Conservation (phyloP, 2,888 invertebrate species). For the Epistrophella euchroma region DNA sequence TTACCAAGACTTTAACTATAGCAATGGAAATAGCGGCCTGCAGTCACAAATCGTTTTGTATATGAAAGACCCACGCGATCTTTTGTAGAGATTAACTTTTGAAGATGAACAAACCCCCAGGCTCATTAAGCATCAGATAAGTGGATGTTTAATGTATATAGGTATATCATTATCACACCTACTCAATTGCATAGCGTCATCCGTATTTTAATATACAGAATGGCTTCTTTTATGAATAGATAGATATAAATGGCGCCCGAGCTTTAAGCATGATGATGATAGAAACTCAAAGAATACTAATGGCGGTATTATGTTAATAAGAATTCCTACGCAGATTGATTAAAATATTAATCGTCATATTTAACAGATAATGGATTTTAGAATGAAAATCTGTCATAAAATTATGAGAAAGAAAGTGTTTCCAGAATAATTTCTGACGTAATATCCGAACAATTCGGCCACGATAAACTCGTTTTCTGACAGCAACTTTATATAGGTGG, state of each 20-base stretch:
- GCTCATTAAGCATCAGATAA: background rate
- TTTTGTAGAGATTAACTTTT: background rate
- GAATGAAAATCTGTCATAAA: slow-evolving; percentile 9
- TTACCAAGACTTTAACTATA: background rate
- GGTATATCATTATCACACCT: slow-evolving; percentile 23
- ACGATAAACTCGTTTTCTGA: background rate
- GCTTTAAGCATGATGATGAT: background rate
- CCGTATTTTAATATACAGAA: background rate
- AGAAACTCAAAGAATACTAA: slow-evolving; percentile 43
- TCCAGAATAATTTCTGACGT: background rate
- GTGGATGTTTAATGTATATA: background rate
- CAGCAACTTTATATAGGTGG: background rate
- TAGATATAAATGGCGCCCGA: background rate
- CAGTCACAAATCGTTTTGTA: background rate
- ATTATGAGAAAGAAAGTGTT: slow-evolving; percentile 14
- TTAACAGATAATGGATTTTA: slow-evolving; percentile 27
- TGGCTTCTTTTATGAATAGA: background rate
- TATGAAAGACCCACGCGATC: background rate
- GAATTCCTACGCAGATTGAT: slow-evolving; percentile 14
- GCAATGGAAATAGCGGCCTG: background rate
- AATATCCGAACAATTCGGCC: background rate
- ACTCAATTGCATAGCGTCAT: slow-evolving; percentile 32
- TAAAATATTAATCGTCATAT: background rate
- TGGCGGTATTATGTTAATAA: slow-evolving; percentile 58
- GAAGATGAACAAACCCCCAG: background rate